These are phyloP conservation scores for Notechis scutatus DNA, from an alignment of 2,113 vertebrate species.

Conservation along the genomic window DNA sequence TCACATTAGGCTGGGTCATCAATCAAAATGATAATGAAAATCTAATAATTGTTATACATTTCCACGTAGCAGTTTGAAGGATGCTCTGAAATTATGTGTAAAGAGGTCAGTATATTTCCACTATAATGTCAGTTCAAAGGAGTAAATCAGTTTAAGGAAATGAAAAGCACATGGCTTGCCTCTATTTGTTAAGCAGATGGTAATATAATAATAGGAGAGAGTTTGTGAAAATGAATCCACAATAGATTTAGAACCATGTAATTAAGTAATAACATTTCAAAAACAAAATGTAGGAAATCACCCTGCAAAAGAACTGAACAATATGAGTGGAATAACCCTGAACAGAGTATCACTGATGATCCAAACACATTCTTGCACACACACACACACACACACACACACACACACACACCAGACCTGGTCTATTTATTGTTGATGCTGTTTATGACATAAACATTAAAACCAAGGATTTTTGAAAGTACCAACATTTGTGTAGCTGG, in stretches of 20 bases:
- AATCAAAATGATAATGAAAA: neutral
- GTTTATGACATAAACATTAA: neutral
- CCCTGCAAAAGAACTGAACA: neutral
- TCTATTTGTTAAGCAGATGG: neutral
- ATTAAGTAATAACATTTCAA: slow-evolving; percentile 1
- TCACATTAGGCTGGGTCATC: neutral
- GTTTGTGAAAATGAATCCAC: neutral
- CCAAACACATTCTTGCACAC: neutral
- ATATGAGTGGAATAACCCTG: neutral
- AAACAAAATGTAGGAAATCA: neutral
- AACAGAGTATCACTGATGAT: neutral
- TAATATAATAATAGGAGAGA: neutral
- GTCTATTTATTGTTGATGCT: neutral
- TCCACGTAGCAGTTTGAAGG: neutral
- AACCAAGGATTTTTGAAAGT: neutral
- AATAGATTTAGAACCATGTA: neutral
- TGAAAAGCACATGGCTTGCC: slow-evolving; percentile 4
- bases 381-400: neutral
- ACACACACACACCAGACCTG: neutral
- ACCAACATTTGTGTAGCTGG: neutral
- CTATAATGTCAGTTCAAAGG: neutral
- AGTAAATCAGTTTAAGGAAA: neutral
- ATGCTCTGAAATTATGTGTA: neutral
- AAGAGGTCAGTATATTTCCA: neutral
- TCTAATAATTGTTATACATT: neutral